phyloP scores from a whole-genome alignment of 2,797 vertebrate genomes.

The Cichlasoma orientale region DNA sequence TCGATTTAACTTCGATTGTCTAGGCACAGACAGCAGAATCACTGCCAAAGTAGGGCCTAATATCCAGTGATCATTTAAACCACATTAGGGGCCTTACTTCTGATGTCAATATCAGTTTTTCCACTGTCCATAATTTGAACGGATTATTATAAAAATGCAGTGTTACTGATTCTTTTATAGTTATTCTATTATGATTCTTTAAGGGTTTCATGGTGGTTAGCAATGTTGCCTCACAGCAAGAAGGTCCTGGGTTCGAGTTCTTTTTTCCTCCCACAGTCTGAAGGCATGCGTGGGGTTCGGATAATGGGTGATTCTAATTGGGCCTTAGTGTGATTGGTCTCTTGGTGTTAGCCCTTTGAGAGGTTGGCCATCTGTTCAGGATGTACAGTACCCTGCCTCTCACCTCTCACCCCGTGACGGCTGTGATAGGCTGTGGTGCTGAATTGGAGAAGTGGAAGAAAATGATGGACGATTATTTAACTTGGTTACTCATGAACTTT shows the following conservation, averaged over 20 bases:
- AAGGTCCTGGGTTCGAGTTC: neutral
- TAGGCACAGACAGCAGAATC: constrained; percentile 2
- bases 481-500: too few relatives aligned
- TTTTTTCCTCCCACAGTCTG: neutral
- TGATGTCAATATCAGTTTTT: neutral
- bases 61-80: neutral
- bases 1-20: constrained; percentile 36
- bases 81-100: neutral
- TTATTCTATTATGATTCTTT: neutral
- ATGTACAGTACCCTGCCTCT: neutral
- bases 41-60: constrained; percentile 13
- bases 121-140: neutral
- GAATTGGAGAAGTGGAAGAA: neutral
- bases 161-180: too few relatives aligned
- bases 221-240: neutral
- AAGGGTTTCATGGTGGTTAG: neutral
- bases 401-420: neutral
- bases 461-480: too few relatives aligned
- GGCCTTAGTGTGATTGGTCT: neutral
- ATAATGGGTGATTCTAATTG: neutral
- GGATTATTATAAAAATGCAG: neutral
- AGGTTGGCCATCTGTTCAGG: neutral
- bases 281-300: neutral
- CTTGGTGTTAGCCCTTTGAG: neutral
- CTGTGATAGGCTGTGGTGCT: neutral